Conservation (phyloP, 2,888 invertebrate species). For the Lamproptera curius region DNA sequence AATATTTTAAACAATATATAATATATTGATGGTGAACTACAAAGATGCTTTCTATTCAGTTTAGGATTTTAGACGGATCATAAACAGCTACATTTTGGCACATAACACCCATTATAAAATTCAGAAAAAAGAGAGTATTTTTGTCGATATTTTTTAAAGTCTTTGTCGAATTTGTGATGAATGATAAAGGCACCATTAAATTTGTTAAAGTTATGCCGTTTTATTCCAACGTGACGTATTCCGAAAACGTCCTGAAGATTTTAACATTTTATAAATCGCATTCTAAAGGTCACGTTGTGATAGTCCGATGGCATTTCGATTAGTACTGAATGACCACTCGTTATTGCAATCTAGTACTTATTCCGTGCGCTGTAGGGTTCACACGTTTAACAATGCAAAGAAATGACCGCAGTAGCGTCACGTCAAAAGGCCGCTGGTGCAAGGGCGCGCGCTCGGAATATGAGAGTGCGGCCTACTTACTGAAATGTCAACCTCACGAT, state of each 20-base stretch:
- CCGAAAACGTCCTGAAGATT: background rate
- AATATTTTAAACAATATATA: too few species aligned
- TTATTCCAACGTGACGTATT: too few species aligned
- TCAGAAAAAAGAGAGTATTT: too few species aligned
- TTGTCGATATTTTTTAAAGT: too few species aligned
- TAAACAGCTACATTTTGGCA: too few species aligned
- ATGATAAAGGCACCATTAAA: too few species aligned
- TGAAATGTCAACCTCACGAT: conserved; percentile 49
- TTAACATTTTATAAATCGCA: conserved; percentile 8
- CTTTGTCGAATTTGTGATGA: too few species aligned
- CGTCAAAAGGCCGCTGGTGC: conserved; percentile 50
- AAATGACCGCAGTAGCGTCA: conserved; percentile 39
- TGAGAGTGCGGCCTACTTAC: conserved; percentile 48
- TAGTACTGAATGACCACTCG: conserved; percentile 19
- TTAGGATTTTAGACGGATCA: too few species aligned
- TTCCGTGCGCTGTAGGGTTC: conserved; percentile 24
- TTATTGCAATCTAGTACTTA: conserved; percentile 27
- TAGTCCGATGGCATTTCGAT: conserved; percentile 7
- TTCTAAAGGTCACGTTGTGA: conserved; percentile 15
- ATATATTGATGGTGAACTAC: too few species aligned
- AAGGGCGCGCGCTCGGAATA: conserved; percentile 55
- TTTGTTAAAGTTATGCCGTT: too few species aligned
- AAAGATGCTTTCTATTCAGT: too few species aligned
- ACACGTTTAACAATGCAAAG: conserved; percentile 29
- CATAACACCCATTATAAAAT: too few species aligned